Evolutionary conservation across 2,797 vertebrate species (phyloP).

Genomic region (Falco concolor): DNA sequence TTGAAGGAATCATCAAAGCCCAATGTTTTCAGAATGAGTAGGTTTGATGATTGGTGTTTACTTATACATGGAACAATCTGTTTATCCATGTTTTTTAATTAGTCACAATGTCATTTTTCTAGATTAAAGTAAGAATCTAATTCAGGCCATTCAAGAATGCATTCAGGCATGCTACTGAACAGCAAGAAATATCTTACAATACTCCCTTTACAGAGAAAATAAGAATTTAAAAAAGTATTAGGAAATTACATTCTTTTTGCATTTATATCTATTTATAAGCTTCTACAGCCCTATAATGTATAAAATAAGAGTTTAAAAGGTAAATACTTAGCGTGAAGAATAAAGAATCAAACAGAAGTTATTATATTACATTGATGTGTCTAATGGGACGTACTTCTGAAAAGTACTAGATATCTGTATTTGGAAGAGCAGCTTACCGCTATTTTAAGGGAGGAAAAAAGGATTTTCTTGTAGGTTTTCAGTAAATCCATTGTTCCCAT

Average conservation of each 20-base stretch:
- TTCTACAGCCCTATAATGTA: background rate
- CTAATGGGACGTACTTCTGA: background rate
- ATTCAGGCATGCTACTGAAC: background rate
- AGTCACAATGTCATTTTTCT: background rate
- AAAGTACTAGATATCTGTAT: background rate
- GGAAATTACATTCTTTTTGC: background rate
- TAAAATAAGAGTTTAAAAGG: background rate
- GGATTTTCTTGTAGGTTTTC: background rate
- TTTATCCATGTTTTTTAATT: background rate
- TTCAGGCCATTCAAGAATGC: background rate
- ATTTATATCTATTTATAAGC: rapidly evolving
- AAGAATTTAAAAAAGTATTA: background rate
- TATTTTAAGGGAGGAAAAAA: background rate
- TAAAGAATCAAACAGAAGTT: background rate
- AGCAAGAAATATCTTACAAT: background rate
- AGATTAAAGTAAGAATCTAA: background rate
- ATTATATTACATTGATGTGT: background rate
- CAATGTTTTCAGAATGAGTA: background rate
- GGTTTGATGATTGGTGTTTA: background rate
- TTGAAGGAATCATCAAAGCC: background rate
- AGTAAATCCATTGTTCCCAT: background rate
- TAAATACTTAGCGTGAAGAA: background rate
- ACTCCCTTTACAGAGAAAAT: background rate
- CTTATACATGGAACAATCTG: background rate
- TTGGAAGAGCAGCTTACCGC: background rate